phyloP scores from a whole-genome alignment of 35 echinoderm and acorn worm species.

The Strongylocentrotus purpuratus region DNA sequence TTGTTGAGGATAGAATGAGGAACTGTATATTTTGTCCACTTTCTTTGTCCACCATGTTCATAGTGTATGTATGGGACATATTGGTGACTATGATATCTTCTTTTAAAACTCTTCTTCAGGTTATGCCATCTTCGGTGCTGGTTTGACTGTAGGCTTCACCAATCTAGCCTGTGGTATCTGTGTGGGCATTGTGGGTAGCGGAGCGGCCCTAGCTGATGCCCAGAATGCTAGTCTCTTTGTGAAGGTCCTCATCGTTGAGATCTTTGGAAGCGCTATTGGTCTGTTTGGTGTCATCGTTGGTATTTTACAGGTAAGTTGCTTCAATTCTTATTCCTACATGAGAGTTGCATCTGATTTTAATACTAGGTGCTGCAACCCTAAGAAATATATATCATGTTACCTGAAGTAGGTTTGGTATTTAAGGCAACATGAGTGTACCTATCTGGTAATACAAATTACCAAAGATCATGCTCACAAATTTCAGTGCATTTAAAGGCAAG shows the following conservation, averaged over 20 bases:
- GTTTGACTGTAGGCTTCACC: constrained; percentile 83
- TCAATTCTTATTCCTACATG: not conserved
- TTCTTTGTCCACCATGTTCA: too few species aligned
- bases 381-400: too few species aligned
- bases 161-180: constrained; percentile 97
- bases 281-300: constrained; percentile 96
- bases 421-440: too few species aligned
- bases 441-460: too few species aligned
- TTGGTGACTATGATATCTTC: not conserved
- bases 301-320: constrained; percentile 81
- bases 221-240: constrained; percentile 94
- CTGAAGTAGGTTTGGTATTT: too few species aligned
- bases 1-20: too few species aligned
- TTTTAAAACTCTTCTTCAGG: constrained; percentile 48
- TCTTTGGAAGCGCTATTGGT: constrained; percentile 99
- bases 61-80: too few species aligned
- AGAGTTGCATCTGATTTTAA: not conserved
- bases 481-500: too few species aligned
- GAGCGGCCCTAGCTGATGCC: constrained; percentile 94
- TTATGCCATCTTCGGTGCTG: constrained; percentile 97
- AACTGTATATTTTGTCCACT: too few species aligned
- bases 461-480: too few species aligned
- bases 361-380: too few species aligned
- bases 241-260: constrained; percentile 96
- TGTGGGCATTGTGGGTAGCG: constrained; percentile 97